A percentile compares a stretch with the other conserved stretches of the same genome.
phyloP scores from a whole-genome alignment of 2,888 invertebrate genomes.

The Mayetiola destructor region DNA sequence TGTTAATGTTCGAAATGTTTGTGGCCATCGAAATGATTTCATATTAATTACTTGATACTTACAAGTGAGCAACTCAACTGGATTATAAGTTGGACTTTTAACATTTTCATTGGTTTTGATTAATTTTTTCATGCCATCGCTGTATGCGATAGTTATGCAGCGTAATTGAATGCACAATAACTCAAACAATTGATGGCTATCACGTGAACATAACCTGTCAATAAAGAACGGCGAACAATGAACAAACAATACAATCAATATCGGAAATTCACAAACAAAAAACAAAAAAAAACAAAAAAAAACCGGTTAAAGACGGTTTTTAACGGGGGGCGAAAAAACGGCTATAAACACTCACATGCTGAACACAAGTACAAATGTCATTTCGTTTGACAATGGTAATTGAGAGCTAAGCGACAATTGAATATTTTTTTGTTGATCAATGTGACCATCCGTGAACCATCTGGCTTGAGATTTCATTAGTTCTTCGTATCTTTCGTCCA shows the following conservation, averaged over 20 bases:
- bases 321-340: no score
- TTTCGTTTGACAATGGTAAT: slow-evolving; percentile 19
- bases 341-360: slow-evolving; percentile 16
- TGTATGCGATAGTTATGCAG: slow-evolving; percentile 49
- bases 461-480: slow-evolving; percentile 15
- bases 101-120: slow-evolving; percentile 8
- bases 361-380: slow-evolving; percentile 18
- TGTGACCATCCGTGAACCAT: slow-evolving; percentile 18
- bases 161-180: slow-evolving; percentile 49
- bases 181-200: slow-evolving; percentile 50
- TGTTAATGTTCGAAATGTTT: neutral
- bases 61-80: slow-evolving; percentile 33
- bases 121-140: slow-evolving; percentile 35
- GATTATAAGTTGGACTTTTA: slow-evolving; percentile 29
- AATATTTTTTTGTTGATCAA: slow-evolving; percentile 17
- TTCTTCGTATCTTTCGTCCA: slow-evolving; percentile 17
- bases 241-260: neutral
- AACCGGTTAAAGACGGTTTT: neutral
- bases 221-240: neutral
- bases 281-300: neutral
- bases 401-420: slow-evolving; percentile 17
- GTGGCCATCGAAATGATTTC: neutral
- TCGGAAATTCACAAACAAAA: neutral
- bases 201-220: slow-evolving; percentile 38
- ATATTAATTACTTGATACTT: slow-evolving; percentile 15